phyloP scores from a whole-genome alignment of 2,113 vertebrate species.

The Coryphaenoides rupestris region DNA sequence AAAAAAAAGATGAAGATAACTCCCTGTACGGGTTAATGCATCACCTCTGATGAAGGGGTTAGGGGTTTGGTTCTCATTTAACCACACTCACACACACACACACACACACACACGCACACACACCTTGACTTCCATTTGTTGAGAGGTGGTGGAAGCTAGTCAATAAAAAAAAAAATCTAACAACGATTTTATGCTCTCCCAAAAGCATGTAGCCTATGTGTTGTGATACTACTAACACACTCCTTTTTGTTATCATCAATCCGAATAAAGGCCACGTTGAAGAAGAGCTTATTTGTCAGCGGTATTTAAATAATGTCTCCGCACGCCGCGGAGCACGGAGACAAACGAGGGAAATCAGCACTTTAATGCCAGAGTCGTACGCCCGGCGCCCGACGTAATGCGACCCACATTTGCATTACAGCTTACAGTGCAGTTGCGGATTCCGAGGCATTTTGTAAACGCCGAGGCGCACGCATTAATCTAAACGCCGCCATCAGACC shows the following conservation, averaged over 20 bases:
- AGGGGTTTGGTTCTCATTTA: too few species aligned
- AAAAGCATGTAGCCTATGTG: too few species aligned
- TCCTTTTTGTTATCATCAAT: too few species aligned
- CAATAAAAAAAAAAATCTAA: background rate
- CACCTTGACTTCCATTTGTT: too few species aligned
- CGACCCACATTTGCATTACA: background rate
- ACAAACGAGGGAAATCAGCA: background rate
- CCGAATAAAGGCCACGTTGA: background rate
- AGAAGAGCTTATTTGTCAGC: background rate
- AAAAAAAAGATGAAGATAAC: too few species aligned
- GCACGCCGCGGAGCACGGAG: background rate
- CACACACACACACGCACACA: too few species aligned
- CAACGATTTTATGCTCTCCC: background rate
- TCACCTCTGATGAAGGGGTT: too few species aligned
- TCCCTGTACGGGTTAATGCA: too few species aligned
- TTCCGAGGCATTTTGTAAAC: slow-evolving; percentile 1
- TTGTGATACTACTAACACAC: too few species aligned
- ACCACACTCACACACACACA: too few species aligned
- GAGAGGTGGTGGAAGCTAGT: background rate
- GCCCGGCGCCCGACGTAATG: background rate
- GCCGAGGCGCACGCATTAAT: slow-evolving; percentile 1
- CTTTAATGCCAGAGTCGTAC: background rate
- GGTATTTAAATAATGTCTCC: background rate
- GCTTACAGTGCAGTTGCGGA: slow-evolving; percentile 1
- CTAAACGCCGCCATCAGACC: background rate